These are phyloP conservation scores for Borostomias antarcticus DNA, from an alignment of 2,797 vertebrate genomes.

Conservation along the genomic window DNA sequence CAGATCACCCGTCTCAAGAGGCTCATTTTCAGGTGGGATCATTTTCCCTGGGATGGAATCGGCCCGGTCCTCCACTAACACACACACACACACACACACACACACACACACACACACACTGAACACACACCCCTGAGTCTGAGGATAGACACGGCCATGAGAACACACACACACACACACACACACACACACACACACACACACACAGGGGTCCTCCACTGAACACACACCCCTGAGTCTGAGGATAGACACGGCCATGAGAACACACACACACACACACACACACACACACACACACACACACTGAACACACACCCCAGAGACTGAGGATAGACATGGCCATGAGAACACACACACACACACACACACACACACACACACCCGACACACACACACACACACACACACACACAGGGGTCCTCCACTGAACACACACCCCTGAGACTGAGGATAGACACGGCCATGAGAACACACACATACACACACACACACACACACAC, in stretches of 20 bases:
- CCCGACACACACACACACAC: neutral
- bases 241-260: neutral
- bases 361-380: neutral
- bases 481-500: neutral
- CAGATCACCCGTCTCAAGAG: constrained; percentile 69
- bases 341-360: neutral
- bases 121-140: too few species aligned
- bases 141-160: too few species aligned
- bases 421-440: too few species aligned
- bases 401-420: too few species aligned
- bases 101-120: neutral
- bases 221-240: too few species aligned
- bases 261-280: neutral
- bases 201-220: too few species aligned
- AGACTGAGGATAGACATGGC: neutral
- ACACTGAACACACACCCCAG: too few species aligned
- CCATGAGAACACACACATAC: too few species aligned
- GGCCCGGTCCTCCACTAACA: constrained; percentile 25
- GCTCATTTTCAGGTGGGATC: constrained; percentile 62
- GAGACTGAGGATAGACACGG: too few species aligned
- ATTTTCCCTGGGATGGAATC: constrained; percentile 54
- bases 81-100: neutral
- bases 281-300: neutral
- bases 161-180: constrained; percentile 3
- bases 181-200: too few species aligned